Base-by-base conservation (phyloP, 2,797 vertebrate species). In the Pangasius sanitwongsei region DNA sequence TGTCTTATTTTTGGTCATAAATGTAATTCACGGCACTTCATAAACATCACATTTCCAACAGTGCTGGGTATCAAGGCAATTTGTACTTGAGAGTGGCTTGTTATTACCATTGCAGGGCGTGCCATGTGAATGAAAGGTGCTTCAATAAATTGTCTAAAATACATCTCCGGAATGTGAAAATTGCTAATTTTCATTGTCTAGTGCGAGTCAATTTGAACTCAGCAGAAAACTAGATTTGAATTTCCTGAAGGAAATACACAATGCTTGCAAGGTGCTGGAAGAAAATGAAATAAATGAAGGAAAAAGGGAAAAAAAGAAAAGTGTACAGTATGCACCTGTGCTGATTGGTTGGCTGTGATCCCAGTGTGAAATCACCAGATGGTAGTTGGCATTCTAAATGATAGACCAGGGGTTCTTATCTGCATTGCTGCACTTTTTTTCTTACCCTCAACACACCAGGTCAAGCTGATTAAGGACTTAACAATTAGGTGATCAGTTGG, bases 111-210 rank as follows among this genome's bases (percentile, higher is more conserved):
- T 59, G 74, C 53, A 70, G 69, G 78, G 85, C 20, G 85, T 93
- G 92, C 91, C 92, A 92, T 82, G 90, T 86, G 55, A 88, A 92
- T 92, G 90, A 93, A 94, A 94, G 90, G 90, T 67, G 25, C 77
- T 78, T 65, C 74, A 84, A 63, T 48, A 70, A 85, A 87, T 91
- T 57, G 90, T 91, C 90, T 89, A 91, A 88, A 65, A 88, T 83
- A 59, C 80, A 74, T 81, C 61, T 55, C 18, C 55, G 18, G 81
- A 88, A 84, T 41, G 25, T 28, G 83, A 55, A 65, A 48, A 55
- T 82, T 67, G 55, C 28, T 86, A 59, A 44, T 78, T 85, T 78
- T 34, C 16, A 78, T 48, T 74, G 65, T 86, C 25, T 61, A 89
- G 44, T 20, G 50, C 25, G 20, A 86, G 41, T 83, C 69, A 37